Evolutionary conservation across 2,113 vertebrate genomes (phyloP).

Genomic region (Xenus cinereus): DNA sequence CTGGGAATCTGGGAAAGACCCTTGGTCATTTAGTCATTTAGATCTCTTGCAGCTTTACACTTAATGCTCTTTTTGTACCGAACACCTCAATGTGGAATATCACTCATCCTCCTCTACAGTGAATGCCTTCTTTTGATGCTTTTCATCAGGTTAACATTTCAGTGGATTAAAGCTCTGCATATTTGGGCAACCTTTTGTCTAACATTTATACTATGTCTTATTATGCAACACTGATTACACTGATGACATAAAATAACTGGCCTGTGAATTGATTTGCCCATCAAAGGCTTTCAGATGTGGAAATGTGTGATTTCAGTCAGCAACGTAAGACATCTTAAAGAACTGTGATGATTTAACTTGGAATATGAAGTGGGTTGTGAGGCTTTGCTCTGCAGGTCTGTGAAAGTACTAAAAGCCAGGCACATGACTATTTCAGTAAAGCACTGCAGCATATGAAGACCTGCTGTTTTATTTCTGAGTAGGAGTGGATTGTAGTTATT

Average conservation of each 20-base stretch:
- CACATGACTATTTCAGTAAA: neutral
- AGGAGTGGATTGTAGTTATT: neutral
- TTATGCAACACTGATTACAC: neutral
- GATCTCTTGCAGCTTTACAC: neutral
- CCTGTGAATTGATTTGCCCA: neutral
- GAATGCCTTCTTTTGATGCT: neutral
- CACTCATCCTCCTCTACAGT: neutral
- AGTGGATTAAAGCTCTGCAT: neutral
- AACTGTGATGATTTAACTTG: neutral
- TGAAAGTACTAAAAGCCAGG: neutral
- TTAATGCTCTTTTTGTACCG: neutral
- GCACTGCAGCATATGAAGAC: neutral
- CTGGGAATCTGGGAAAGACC: neutral
- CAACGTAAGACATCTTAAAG: neutral
- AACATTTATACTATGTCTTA: neutral
- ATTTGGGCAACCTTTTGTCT: slow-evolving; percentile 19
- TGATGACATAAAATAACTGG: neutral
- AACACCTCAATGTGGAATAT: neutral
- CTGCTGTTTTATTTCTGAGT: neutral
- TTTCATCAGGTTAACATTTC: neutral
- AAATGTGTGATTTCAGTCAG: neutral
- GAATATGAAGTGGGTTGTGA: neutral
- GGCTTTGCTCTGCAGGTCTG: neutral
- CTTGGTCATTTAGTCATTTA: neutral
- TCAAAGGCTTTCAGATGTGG: neutral